Base-by-base conservation (phyloP, 2,888 invertebrate species). In the Ochropleura plecta region DNA sequence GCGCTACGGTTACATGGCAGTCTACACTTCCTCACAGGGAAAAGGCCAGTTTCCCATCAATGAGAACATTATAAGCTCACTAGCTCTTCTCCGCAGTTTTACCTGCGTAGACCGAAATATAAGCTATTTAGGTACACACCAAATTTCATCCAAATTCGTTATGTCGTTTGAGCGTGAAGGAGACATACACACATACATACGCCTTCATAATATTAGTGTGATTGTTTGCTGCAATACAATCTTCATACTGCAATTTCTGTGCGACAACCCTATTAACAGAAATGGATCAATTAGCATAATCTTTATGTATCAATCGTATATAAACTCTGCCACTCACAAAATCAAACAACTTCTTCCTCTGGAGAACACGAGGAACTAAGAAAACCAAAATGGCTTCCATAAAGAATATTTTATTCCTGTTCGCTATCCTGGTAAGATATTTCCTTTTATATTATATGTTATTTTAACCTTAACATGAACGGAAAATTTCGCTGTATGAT, bases 381-480 rank as follows among this genome's bases (percentile, higher is more conserved):
- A 63, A 65, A 55, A 51, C 48, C 42, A 78, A 74, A 70, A 85
- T 85, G 85, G 72, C 73, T 55, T 63, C 65, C 9, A n/a, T 65
- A 48, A 78, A 82, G 10, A 74, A 79, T 62, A 30, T 78, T 46
- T 44, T 79, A 46, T 86, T 86, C 70, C 76, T 88, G 60, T 86
- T 84, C 72, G 84, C 88, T 55, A 71, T 88, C 46, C 78, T 90
- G 88, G 90, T 91, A 89, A 88, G 83, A 53, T 48, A 44, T 57
- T 20, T 12, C 9, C 44, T 46, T 60, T 30, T n/a, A 51, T 12
- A 57, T n/a, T 18, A 18, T n/a, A 5, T 44, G 44, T n/a, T 8
- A 18, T 18, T 69, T 68, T 44, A 16, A 46, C 14, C 12, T 57
- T 63, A 30, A 51, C 12, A 40, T 40, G 3, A 49, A n/a, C 65